Conservation (phyloP, 1,140 invertebrate species). For the Hylaeus anthracinus region DNA sequence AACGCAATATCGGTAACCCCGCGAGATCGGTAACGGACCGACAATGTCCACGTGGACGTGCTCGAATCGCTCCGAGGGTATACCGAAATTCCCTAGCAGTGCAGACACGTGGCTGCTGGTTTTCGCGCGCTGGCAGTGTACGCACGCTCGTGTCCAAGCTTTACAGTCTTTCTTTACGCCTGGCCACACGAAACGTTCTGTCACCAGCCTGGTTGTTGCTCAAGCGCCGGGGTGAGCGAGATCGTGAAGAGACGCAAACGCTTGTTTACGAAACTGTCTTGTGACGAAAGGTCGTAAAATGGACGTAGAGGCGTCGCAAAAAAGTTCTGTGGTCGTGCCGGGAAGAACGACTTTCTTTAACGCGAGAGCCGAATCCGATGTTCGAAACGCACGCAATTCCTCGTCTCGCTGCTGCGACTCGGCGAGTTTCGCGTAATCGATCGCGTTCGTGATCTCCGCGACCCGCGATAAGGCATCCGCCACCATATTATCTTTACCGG, state of each 20-base stretch:
- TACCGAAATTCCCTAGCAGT: too few species aligned
- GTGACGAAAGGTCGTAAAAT: neutral
- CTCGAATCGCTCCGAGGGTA: neutral
- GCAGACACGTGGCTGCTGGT: too few species aligned
- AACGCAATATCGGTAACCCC: neutral
- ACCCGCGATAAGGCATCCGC: conserved; percentile 58
- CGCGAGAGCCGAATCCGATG: neutral
- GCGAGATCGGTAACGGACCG: neutral
- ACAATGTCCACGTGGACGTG: neutral
- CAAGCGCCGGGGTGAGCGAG: conserved; percentile 68
- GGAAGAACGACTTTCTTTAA: neutral
- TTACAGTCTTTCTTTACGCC: neutral
- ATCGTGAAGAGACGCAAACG: conserved; percentile 42
- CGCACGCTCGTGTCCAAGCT: neutral
- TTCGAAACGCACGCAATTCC: neutral
- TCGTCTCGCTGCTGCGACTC: neutral
- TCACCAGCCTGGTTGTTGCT: conserved; percentile 69
- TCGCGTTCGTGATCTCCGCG: neutral
- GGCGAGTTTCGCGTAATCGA: neutral
- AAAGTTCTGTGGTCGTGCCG: too few species aligned
- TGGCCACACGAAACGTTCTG: conserved; percentile 77
- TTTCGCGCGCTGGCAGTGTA: neutral
- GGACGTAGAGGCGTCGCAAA: neutral
- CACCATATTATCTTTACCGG: conserved; percentile 52
- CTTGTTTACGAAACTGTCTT: neutral